Conservation (phyloP, 2,888 invertebrate species). For the Stegana nigrithorax region DNA sequence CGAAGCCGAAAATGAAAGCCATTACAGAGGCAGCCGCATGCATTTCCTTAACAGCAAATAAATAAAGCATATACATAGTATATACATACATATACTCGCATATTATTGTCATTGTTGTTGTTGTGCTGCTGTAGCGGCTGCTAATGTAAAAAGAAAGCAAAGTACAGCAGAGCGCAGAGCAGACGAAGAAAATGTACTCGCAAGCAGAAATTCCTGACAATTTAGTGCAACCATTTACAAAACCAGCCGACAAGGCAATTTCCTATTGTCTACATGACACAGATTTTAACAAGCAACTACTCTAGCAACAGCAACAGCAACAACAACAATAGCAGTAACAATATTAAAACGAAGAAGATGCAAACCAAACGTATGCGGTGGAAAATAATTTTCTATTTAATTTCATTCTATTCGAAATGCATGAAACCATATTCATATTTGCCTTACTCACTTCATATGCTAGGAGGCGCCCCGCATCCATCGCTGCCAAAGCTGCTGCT, state of each 20-base stretch:
- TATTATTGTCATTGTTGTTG: too few species aligned
- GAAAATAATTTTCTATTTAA: constrained; percentile 13
- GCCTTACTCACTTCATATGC: background rate
- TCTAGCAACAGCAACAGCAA: background rate
- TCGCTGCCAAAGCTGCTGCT: background rate
- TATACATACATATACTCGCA: too few species aligned
- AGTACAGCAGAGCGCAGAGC: too few species aligned
- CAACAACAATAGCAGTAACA: background rate
- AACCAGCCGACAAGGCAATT: constrained; percentile 15
- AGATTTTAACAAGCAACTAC: constrained; percentile 1
- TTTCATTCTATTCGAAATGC: constrained; percentile 7
- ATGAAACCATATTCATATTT: constrained; percentile 1
- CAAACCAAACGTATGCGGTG: background rate
- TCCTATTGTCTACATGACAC: constrained; percentile 11
- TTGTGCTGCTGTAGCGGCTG: too few species aligned
- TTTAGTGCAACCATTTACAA: constrained; percentile 10
- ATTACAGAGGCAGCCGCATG: constrained; percentile 1
- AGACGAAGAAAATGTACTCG: constrained; percentile 4
- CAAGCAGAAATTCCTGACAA: constrained; percentile 8
- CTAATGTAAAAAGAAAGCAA: background rate
- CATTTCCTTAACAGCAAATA: constrained; percentile 4
- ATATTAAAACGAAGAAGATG: background rate
- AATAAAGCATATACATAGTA: too few species aligned
- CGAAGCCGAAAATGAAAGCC: background rate
- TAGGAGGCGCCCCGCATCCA: background rate